phyloP scores from a whole-genome alignment of 2,797 vertebrate genomes.

The Otus scops region DNA sequence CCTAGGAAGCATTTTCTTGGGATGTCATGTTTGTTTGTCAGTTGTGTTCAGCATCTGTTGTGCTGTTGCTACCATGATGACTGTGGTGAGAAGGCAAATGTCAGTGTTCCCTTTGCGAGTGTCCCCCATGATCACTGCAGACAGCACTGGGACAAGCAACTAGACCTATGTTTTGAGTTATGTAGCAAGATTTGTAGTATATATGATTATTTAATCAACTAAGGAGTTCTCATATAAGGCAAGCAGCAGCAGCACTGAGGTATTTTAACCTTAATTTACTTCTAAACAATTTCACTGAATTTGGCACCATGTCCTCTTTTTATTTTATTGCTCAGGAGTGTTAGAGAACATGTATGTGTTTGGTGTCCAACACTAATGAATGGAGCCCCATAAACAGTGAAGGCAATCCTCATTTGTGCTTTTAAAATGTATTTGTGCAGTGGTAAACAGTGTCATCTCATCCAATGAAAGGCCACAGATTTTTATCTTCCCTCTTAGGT shows the following conservation, averaged over 20 bases:
- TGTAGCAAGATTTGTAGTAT: neutral
- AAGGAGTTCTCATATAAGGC: neutral
- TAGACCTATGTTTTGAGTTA: neutral
- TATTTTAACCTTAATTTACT: neutral
- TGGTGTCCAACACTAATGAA: neutral
- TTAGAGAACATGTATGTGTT: neutral
- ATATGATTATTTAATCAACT: neutral
- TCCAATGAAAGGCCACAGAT: neutral
- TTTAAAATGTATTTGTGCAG: neutral
- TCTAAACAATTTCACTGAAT: neutral
- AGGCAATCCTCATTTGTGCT: neutral
- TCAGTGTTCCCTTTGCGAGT: neutral
- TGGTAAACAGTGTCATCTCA: neutral
- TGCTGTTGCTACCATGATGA: rapidly evolving
- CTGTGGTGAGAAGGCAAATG: neutral
- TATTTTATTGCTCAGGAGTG: neutral
- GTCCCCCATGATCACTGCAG: neutral
- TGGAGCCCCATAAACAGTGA: neutral
- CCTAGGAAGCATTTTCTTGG: neutral
- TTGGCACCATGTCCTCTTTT: neutral
- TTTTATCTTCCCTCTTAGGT: neutral
- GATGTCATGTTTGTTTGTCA: neutral
- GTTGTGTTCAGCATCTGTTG: neutral
- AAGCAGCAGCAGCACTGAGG: neutral
- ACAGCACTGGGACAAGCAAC: neutral